A percentile compares a stretch with the other conserved stretches of the same genome.
Conservation (phyloP, 2,797 vertebrate genomes). For the Rhadinocentrus ornatus region DNA sequence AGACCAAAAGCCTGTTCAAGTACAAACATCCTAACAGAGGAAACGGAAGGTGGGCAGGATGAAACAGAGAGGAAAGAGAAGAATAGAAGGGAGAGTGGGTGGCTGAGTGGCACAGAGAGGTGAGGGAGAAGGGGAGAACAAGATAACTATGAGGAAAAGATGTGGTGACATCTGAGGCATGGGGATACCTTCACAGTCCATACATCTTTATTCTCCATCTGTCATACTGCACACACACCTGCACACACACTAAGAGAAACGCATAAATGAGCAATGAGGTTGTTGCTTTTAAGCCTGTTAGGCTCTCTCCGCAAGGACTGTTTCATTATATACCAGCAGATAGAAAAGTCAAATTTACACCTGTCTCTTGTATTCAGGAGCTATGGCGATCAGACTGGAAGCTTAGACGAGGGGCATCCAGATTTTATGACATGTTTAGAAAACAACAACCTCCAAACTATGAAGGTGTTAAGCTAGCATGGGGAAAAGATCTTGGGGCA, state of each 20-base stretch:
- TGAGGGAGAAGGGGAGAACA: conserved; percentile 26
- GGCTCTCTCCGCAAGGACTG: neutral
- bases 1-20: conserved; percentile 52
- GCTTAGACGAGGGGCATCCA: no score
- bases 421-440: no score
- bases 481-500: no score
- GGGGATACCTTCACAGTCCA: conserved; percentile 31
- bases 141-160: conserved; percentile 46
- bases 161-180: conserved; percentile 49
- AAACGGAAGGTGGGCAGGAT: conserved; percentile 20
- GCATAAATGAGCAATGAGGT: conserved; percentile 15
- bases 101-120: conserved; percentile 15
- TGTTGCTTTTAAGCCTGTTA: conserved; percentile 12
- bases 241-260: conserved; percentile 1
- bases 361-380: no score
- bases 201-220: conserved; percentile 44
- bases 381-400: no score
- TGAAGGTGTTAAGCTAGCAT: no score
- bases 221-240: conserved; percentile 11
- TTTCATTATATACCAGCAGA: neutral
- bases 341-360: no score
- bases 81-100: conserved; percentile 25
- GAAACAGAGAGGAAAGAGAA: conserved; percentile 16
- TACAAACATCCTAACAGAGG: conserved; percentile 45
- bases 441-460: no score